Base-by-base conservation (phyloP, 2,888 invertebrate genomes). In the Prenolepis imparis region DNA sequence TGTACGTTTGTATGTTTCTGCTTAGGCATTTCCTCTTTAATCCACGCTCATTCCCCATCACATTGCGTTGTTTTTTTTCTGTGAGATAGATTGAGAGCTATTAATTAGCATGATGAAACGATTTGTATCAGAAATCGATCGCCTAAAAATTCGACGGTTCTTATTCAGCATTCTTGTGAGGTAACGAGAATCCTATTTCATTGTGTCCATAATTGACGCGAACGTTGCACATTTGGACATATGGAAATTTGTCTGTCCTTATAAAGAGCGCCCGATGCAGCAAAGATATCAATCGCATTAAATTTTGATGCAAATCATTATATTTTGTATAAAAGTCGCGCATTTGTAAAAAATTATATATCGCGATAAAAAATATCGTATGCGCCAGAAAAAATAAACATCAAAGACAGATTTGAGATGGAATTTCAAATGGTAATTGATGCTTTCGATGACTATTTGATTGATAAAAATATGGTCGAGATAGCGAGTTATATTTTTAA, bases 151-250 rank as follows among this genome's bases (percentile, higher is more conserved):
- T 67, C 28, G 28, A 41, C 9, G 4, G 6, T 41, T 77, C 44
- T 74, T 67, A 24, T 24, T 67, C 55, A 28, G 36, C 55, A 41
- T 39, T 67, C 41, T 36, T 0, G 18, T 24, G 9, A 48, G 3
- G 15, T 41, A 57, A 41, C 28, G 3, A 21, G 72, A 59, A 48
- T 24, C 21, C 21, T n/a, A 32, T 70, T 70, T 72, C 59, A 6
- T 32, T 59, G 21, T 24, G 21, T 67, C 39, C 3, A n/a, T 28
- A 36, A 64, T 77, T 67, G 41, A 28, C 6, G 55, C 68, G 12
- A 11, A 77, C 68, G 55, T 77, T 59, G 72, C 72, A 72, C 9
- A 41, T 77, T 55, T 11, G 15, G 3, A 67, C 24, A 21, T 15
- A 18, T 39, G 28, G 44, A 55, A 70, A 41, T 41, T 78, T 11